Evolutionary conservation across 2,797 vertebrate species (phyloP).

Genomic region (Lithobates pipiens): DNA sequence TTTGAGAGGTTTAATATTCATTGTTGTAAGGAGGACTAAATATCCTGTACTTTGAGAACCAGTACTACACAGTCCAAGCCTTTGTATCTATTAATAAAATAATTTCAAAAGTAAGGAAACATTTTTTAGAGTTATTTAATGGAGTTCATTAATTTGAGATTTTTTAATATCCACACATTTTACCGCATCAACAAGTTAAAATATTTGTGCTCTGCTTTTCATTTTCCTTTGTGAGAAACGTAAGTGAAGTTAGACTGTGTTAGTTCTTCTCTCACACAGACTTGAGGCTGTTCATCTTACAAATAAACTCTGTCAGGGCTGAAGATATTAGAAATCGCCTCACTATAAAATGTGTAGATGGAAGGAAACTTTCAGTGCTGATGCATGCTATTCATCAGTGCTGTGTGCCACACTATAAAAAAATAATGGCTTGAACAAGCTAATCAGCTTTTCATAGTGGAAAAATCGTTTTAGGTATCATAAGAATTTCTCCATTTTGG

Average conservation of each 20-base stretch:
- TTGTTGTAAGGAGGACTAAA: too few relatives aligned
- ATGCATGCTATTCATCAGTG: conserved; percentile 41
- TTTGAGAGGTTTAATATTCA: too few relatives aligned
- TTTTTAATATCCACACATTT: background rate
- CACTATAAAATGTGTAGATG: conserved; percentile 40
- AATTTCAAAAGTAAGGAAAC: too few relatives aligned
- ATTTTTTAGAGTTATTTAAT: too few relatives aligned
- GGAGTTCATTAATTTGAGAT: too few relatives aligned
- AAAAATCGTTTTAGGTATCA: background rate
- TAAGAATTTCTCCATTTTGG: background rate
- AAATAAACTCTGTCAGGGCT: conserved; percentile 57
- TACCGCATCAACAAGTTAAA: background rate
- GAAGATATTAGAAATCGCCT: conserved; percentile 51
- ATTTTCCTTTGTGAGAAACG: conserved; percentile 12
- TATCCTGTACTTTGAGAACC: too few relatives aligned
- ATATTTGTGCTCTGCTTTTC: conserved; percentile 18
- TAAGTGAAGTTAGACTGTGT: conserved; percentile 32
- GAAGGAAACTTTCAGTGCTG: conserved; percentile 39
- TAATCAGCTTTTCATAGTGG: conserved; percentile 22
- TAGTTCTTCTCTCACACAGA: conserved; percentile 7
- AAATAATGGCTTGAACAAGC: conserved; percentile 29
- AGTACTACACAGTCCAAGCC: too few relatives aligned
- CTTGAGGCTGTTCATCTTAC: conserved; percentile 48
- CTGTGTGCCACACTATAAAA: conserved; percentile 27
- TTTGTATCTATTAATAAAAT: too few relatives aligned